A percentile compares a stretch with the other conserved stretches of the same genome.
Evolutionary conservation across 2,888 invertebrate genomes (phyloP).

Genomic region (Zygogramma bicolorata): DNA sequence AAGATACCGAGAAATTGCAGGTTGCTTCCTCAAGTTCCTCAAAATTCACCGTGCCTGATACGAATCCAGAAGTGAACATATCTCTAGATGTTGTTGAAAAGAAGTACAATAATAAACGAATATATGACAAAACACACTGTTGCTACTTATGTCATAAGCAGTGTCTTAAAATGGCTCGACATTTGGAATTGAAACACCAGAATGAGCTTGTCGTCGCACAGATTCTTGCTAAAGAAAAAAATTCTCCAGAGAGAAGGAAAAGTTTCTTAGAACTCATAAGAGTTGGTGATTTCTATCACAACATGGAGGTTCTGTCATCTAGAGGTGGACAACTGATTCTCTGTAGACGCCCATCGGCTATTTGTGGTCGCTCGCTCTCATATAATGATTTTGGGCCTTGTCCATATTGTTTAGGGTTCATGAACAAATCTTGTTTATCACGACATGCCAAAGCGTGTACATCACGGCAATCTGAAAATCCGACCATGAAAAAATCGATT

Average conservation of each 20-base stretch:
- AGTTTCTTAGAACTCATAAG: constrained; percentile 1
- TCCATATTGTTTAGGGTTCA: no score
- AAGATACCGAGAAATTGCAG: no score
- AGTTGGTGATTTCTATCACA: constrained; percentile 10
- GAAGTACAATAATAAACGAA: no score
- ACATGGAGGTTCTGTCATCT: constrained; percentile 4
- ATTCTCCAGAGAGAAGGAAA: background rate
- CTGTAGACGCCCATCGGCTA: background rate
- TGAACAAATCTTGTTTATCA: no score
- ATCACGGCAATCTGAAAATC: background rate
- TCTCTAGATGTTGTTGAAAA: no score
- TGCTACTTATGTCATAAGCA: background rate
- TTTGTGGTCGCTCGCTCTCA: background rate
- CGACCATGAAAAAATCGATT: background rate
- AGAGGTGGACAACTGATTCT: constrained; percentile 13
- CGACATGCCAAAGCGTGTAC: constrained; percentile 18
- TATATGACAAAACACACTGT: no score
- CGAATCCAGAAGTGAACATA: no score
- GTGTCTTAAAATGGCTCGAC: background rate
- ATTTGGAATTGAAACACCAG: background rate
- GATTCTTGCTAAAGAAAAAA: background rate
- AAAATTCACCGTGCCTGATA: no score
- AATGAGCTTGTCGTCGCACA: constrained; percentile 5
- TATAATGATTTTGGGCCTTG: constrained; percentile 21
- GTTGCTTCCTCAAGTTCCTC: no score